Evolutionary conservation across 2,888 invertebrate species (phyloP), one percentile per base, ranked within the genome.

Genomic region (Penaeus monodon): DNA sequence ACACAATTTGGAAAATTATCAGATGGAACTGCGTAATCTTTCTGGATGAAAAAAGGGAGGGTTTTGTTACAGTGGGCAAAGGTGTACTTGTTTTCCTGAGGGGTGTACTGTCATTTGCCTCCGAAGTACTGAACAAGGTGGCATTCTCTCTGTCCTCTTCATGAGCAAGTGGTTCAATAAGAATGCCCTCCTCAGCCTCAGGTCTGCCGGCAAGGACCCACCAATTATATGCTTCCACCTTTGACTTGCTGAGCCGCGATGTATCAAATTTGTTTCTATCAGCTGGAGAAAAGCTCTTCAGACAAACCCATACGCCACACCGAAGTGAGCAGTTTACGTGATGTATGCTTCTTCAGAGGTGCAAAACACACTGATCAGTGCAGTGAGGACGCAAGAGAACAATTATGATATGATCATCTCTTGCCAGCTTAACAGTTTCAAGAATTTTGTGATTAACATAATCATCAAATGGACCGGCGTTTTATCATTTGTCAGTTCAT

Each of bases 81-180:
- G 64, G 80, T 80, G 80, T 80, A 80, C 80, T 64, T 80, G 80
- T 80, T 44, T 2, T 80, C 65, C 7, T 33, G 64, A 80, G 6
- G 20, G 64, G 65, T 27, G 20, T 80, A 64, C 65, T 64, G 29
- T 80, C 27, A 22, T 4, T 57, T 14, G 63, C 7, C 65, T 80
- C 8, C 64, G 80, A 38, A 8, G 7, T 65, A 80, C 64, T 33
- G 3, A n/a, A 24, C 44, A 79, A 17, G 57, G n/a, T 80, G 64
- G 27, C 64, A 7, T 12, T 22, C 6, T 64, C 27, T 80, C 38
- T 64, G 1, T 44, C 49, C 57, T 57, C 1, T 80, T 64, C 7
- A 65, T 80, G 65, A 79, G 79, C 17, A 64, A 7, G 38, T 38
- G 80, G 65, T 80, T 65, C 77, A 77, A 77, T 77, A 44, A 57